These are phyloP conservation scores for Holacanthus passer DNA, from an alignment of 2,113 vertebrate species.

Conservation along the genomic window DNA sequence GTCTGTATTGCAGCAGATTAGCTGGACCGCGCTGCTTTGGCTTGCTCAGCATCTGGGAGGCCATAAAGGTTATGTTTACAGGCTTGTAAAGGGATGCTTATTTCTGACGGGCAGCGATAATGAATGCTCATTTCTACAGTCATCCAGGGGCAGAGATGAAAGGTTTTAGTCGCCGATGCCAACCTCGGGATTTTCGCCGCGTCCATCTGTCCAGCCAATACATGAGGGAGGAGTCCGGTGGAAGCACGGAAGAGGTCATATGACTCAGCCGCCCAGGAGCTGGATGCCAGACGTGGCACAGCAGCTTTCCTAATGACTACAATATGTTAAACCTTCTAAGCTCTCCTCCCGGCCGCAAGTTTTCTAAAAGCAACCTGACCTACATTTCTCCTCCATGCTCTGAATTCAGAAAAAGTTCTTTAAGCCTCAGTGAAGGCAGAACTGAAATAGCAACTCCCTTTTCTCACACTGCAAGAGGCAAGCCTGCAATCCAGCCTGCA, in stretches of 20 bases:
- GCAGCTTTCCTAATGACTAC: constrained; percentile 68
- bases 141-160: constrained; percentile 43
- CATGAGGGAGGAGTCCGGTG: constrained; percentile 32
- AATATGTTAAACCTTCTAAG: constrained; percentile 67
- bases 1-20: constrained; percentile 49
- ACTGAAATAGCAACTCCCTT: constrained; percentile 52
- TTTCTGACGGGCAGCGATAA: constrained; percentile 51
- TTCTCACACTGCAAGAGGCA: constrained; percentile 28
- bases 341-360: constrained; percentile 40
- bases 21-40: background rate
- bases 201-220: constrained; percentile 62
- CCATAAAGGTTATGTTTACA: constrained; percentile 51
- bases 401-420: constrained; percentile 53
- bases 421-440: constrained; percentile 53
- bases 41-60: constrained; percentile 51
- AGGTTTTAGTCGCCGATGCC: constrained; percentile 33
- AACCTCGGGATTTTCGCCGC: constrained; percentile 41
- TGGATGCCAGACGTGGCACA: constrained; percentile 50
- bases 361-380: constrained; percentile 70
- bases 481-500: background rate
- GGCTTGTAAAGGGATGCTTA: constrained; percentile 46
- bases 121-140: constrained; percentile 44
- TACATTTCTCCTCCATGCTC: constrained; percentile 72
- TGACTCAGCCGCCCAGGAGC: constrained; percentile 59
- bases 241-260: constrained; percentile 46